A percentile compares a stretch with the other conserved stretches of the same genome.
These are phyloP conservation scores for Calephelis virginiensis DNA, from an alignment of 1,140 invertebrate genomes.

Conservation along the genomic window DNA sequence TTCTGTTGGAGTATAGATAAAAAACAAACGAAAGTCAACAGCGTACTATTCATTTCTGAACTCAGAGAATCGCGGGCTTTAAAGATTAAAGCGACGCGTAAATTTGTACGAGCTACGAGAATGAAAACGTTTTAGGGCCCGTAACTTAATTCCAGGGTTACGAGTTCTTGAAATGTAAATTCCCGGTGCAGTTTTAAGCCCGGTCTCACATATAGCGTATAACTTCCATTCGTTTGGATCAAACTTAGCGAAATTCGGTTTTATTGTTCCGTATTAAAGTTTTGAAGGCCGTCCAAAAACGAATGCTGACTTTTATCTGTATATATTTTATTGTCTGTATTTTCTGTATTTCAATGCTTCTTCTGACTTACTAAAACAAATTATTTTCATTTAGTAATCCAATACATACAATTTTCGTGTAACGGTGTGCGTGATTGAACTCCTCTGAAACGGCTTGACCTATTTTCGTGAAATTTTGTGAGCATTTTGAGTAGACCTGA, in stretches of 20 bases:
- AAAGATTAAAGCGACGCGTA: slow-evolving; percentile 17
- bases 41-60: background rate
- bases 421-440: too few relatives aligned
- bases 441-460: too few relatives aligned
- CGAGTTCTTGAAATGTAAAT: slow-evolving; percentile 12
- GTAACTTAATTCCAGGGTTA: slow-evolving; percentile 13
- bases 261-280: background rate
- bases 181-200: background rate
- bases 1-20: too few relatives aligned
- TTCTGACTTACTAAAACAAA: too few relatives aligned
- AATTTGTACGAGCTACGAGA: slow-evolving; percentile 15
- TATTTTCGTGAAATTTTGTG: too few relatives aligned
- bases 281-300: too few relatives aligned
- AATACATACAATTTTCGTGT: too few relatives aligned
- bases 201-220: background rate
- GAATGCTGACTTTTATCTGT: too few relatives aligned
- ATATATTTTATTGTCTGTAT: too few relatives aligned
- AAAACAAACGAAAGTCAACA: background rate
- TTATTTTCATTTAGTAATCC: too few relatives aligned
- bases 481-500: too few relatives aligned
- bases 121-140: slow-evolving; percentile 14
- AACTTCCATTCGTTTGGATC: background rate
- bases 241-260: background rate
- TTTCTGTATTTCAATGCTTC: too few relatives aligned
- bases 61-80: slow-evolving; percentile 9